Evolutionary conservation across 2,113 vertebrate genomes (phyloP), one percentile per base, ranked within the genome.

Genomic region (Mustelus asterias): DNA sequence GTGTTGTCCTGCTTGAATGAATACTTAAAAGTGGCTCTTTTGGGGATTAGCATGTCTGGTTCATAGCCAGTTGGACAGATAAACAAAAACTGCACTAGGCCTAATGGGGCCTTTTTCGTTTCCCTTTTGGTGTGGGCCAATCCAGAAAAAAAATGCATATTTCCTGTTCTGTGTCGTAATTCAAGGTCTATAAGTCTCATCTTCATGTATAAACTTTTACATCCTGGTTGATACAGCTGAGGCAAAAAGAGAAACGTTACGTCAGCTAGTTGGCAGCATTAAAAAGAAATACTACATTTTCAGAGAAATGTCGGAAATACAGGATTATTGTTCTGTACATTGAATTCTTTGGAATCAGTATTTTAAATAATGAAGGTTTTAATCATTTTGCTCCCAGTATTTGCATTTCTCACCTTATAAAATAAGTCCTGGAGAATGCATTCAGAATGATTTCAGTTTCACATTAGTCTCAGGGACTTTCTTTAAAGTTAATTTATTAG

Each of bases 71-170:
- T 85, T 97, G 96, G 96, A 97, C 0, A 0, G 58, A 96, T 54
- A 96, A 78, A 96, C 78, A 63, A 26, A 96, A 96, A 90, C 94
- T 90, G 20, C 96, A 95, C 92, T 96, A 95, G 1, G 65, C 86
- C 67, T 96, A 97, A 96, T 96, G 96, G 96, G 96, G 97, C 97
- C 96, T 96, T 97, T 54, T 96, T 24, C 2, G 93, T 92, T 85
- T 95, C 33, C 96, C 96, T 97, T 98, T 97, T 96, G 97, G 97
- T 97, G 85, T 96, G 67, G 96, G 96, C 96, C 96, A 96, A 95
- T 95, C 97, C 48, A 54, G 48, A 63, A 63, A 63, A 97, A 97
- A 97, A 96, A 97, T 96, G 97, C 96, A 96, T 70, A 70, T 70
- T 95, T 95, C 94, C 67, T 95, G 94, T 65, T 33, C 24, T 48